A percentile compares a stretch with the other conserved stretches of the same genome.
phyloP scores from a whole-genome alignment of 2,888 invertebrate genomes.

The Tipula helvola region DNA sequence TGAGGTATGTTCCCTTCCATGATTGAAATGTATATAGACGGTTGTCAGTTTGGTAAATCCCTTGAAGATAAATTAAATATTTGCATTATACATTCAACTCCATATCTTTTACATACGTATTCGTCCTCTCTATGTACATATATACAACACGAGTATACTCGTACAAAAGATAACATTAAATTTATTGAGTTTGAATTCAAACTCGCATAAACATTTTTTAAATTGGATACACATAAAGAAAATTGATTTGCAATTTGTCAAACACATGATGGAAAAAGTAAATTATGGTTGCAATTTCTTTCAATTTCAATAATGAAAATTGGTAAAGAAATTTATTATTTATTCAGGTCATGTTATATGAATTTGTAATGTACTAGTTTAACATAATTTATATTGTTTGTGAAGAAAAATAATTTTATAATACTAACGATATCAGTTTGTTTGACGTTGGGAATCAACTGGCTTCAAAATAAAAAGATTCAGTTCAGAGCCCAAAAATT shows the following conservation, averaged over 20 bases:
- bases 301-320: neutral
- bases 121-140: no score
- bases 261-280: neutral
- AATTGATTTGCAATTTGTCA: neutral
- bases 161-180: neutral
- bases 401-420: neutral
- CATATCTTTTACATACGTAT: neutral
- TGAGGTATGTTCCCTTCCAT: neutral
- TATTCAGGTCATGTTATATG: neutral
- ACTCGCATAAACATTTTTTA: neutral
- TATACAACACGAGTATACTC: neutral
- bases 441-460: neutral
- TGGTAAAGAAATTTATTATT: neutral
- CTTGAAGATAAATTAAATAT: neutral
- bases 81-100: neutral
- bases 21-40: neutral
- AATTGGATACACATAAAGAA: neutral
- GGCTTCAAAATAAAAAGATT: no score
- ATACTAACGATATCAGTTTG: neutral
- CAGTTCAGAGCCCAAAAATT: no score
- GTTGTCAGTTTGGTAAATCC: neutral
- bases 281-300: neutral
- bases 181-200: neutral
- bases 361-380: neutral
- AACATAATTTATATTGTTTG: neutral